Evolutionary conservation across 1,140 invertebrate genomes (phyloP).

Genomic region (Hesperophylax magnus): DNA sequence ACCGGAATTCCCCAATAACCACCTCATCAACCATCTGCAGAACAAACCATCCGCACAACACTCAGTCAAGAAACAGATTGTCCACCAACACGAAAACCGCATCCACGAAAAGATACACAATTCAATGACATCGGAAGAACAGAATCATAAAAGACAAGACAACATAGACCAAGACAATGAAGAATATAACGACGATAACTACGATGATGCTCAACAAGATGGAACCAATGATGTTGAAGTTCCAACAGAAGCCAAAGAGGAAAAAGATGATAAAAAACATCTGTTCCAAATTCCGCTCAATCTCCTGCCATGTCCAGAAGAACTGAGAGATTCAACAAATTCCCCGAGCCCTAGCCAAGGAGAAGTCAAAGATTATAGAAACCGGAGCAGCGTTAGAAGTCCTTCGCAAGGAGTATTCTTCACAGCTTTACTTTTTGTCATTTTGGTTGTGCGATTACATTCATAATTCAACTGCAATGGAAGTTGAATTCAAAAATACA

Average conservation of each 20-base stretch:
- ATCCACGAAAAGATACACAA: constrained; percentile 11
- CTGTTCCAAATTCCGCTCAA: constrained; percentile 72
- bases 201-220: constrained; percentile 52
- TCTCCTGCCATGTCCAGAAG: constrained; percentile 73
- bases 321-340: constrained; percentile 67
- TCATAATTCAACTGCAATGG: neutral
- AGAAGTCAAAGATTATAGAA: constrained; percentile 51
- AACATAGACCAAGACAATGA: constrained; percentile 42
- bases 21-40: constrained; percentile 22
- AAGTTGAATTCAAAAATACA: neutral
- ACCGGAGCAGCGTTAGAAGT: neutral
- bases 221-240: neutral
- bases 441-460: constrained; percentile 8
- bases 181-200: constrained; percentile 44
- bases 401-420: neutral
- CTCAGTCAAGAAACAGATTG: constrained; percentile 26
- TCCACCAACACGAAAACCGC: constrained; percentile 20
- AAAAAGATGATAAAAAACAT: constrained; percentile 47
- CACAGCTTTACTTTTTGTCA: neutral
- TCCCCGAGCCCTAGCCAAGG: constrained; percentile 61
- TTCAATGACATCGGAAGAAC: constrained; percentile 15
- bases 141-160: constrained; percentile 30
- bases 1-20: constrained; percentile 6
- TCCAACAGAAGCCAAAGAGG: constrained; percentile 16
- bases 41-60: constrained; percentile 12